Conservation (phyloP, 2,888 invertebrate species). For the Oscheius onirici region DNA sequence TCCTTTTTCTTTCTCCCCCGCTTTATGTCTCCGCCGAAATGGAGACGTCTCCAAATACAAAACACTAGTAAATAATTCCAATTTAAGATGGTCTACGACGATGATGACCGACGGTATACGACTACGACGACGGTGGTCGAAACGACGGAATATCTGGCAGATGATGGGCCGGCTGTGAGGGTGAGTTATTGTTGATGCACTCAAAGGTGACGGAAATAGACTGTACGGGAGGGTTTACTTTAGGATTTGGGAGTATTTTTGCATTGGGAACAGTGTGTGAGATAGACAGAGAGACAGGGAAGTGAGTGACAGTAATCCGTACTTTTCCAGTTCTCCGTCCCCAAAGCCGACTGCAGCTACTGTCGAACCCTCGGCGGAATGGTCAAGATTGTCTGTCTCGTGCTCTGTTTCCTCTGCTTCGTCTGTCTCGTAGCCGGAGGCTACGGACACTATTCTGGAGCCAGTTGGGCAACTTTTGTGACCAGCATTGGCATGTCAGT, state of each 20-base stretch:
- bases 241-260: not conserved
- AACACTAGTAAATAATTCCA: slow-evolving; percentile 7
- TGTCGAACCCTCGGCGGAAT: slow-evolving; percentile 81
- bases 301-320: not conserved
- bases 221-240: not conserved
- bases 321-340: slow-evolving; percentile 40
- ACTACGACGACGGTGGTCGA: slow-evolving; percentile 61
- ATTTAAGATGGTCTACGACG: slow-evolving; percentile 18
- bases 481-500: slow-evolving; percentile 87
- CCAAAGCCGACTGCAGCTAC: slow-evolving; percentile 80
- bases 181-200: slow-evolving; percentile 16
- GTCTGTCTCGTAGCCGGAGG: slow-evolving; percentile 82
- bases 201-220: not conserved
- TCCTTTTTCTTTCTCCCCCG: slow-evolving; percentile 7
- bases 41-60: not conserved
- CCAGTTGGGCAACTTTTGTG: slow-evolving; percentile 76
- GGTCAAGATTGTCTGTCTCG: slow-evolving; percentile 82
- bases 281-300: not conserved
- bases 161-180: slow-evolving; percentile 52
- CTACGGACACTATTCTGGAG: slow-evolving; percentile 75
- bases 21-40: not conserved
- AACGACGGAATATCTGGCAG: slow-evolving; percentile 53
- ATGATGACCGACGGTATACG: slow-evolving; percentile 30
- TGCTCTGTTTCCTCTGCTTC: slow-evolving; percentile 78
- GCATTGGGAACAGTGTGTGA: not conserved